Evolutionary conservation across 2,888 invertebrate species (phyloP).

Genomic region (Coenonympha arcania): DNA sequence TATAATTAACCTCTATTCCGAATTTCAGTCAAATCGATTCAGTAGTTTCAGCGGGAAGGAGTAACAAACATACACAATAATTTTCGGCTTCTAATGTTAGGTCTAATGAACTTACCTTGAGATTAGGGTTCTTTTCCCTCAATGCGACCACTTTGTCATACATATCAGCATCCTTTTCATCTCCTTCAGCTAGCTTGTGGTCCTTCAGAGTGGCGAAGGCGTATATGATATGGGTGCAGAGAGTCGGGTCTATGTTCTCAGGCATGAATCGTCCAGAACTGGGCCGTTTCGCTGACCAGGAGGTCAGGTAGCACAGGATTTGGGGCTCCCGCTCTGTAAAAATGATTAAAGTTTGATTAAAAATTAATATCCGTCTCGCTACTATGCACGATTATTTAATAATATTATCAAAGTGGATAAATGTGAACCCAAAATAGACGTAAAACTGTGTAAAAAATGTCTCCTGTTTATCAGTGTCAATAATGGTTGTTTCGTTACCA

Average conservation of each 20-base stretch:
- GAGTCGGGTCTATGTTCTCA: constrained; percentile 87
- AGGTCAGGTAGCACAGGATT: constrained; percentile 95
- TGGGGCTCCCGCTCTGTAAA: constrained; percentile 84
- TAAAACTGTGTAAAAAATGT: too few relatives aligned
- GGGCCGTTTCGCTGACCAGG: constrained; percentile 95
- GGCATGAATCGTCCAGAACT: constrained; percentile 91
- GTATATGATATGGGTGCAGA: constrained; percentile 96
- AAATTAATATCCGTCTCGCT: too few relatives aligned
- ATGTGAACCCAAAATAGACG: too few relatives aligned
- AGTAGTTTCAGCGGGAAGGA: too few relatives aligned
- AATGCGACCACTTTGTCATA: constrained; percentile 89
- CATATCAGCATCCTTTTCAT: constrained; percentile 87
- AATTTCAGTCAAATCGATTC: too few relatives aligned
- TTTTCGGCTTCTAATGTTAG: too few relatives aligned
- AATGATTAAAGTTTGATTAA: not conserved
- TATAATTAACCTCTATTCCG: too few relatives aligned
- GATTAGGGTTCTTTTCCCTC: constrained; percentile 88
- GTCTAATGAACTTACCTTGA: constrained; percentile 76
- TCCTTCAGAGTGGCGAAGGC: constrained; percentile 95
- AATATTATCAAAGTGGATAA: too few relatives aligned
- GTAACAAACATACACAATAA: too few relatives aligned
- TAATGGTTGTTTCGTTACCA: too few relatives aligned
- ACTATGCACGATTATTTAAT: too few relatives aligned
- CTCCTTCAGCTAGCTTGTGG: constrained; percentile 84
- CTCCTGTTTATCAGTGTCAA: too few relatives aligned